Percentiles rank a stretch among this genome's conserved stretches.
phyloP scores from a whole-genome alignment of 2,113 vertebrate genomes.

The Clarias gariepinus region DNA sequence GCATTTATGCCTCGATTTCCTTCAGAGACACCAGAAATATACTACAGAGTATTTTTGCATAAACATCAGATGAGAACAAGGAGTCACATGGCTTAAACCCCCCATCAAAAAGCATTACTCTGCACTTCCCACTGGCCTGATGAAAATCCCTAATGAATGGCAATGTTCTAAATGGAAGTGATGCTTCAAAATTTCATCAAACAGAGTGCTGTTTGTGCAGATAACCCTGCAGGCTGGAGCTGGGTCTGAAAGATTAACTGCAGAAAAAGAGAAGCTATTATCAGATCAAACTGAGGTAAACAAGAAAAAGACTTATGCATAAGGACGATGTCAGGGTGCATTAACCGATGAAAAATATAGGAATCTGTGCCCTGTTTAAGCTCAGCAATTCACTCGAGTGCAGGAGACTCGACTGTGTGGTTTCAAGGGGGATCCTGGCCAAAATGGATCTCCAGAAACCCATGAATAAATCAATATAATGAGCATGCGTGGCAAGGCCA shows the following conservation, averaged over 20 bases:
- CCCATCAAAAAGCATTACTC: conserved; percentile 5
- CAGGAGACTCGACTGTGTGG: not conserved
- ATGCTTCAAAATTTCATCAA: conserved; percentile 43
- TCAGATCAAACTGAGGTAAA: conserved; percentile 47
- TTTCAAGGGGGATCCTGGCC: not conserved
- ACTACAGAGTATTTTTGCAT: not conserved
- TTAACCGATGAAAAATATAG: conserved; percentile 35
- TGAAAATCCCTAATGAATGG: conserved; percentile 20
- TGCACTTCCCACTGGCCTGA: conserved; percentile 12
- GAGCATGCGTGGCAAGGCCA: not conserved
- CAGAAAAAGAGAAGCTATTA: conserved; percentile 36
- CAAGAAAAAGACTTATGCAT: conserved; percentile 7
- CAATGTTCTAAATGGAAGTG: conserved; percentile 28
- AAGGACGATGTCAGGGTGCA: conserved; percentile 35
- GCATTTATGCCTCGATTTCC: not conserved
- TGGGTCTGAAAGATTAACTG: conserved; percentile 43
- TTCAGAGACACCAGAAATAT: not conserved
- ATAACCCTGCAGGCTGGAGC: conserved; percentile 4
- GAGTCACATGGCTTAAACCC: not conserved
- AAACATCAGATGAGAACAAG: not conserved
- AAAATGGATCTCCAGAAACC: not conserved
- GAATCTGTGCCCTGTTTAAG: not conserved
- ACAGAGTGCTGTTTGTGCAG: conserved; percentile 36
- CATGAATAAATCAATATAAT: not conserved
- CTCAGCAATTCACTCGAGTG: not conserved